A percentile compares a stretch with the other conserved stretches of the same genome.
Evolutionary conservation across 2,888 invertebrate genomes (phyloP).

Genomic region (Achlya flavicornis): DNA sequence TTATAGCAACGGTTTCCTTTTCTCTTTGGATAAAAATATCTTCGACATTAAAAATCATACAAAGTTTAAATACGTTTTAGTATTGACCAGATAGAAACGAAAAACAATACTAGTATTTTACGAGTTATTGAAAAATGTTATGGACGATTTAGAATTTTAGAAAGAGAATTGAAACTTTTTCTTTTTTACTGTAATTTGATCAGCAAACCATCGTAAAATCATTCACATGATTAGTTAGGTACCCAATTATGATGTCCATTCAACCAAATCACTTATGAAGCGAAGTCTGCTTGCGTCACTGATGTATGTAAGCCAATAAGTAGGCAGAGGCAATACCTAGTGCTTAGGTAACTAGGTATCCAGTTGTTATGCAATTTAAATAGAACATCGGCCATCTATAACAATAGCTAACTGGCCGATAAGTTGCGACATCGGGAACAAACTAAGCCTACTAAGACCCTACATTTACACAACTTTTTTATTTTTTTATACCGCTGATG

Average conservation of each 20-base stretch:
- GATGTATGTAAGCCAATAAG: conserved; percentile 7
- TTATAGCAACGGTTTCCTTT: conserved; percentile 51
- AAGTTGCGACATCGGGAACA: conserved; percentile 9
- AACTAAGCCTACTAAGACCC: background rate
- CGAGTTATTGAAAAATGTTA: no score
- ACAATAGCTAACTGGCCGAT: conserved; percentile 5
- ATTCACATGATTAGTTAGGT: no score
- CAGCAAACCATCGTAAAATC: no score
- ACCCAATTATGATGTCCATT: background rate
- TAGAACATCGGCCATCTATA: conserved; percentile 1
- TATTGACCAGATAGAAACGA: no score
- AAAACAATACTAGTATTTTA: no score
- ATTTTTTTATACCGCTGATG: no score
- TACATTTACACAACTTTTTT: background rate
- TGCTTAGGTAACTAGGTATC: background rate
- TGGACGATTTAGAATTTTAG: no score
- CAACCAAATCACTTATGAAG: conserved; percentile 2
- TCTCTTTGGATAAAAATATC: conserved; percentile 49
- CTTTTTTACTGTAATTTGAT: no score
- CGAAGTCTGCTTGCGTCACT: background rate
- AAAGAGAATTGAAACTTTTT: no score
- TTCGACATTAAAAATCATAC: background rate
- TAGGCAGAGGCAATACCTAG: background rate
- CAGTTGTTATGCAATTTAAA: conserved; percentile 2
- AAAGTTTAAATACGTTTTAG: background rate